phyloP scores from a whole-genome alignment of 2,888 invertebrate species.

The Synanthedon tipuliformis region DNA sequence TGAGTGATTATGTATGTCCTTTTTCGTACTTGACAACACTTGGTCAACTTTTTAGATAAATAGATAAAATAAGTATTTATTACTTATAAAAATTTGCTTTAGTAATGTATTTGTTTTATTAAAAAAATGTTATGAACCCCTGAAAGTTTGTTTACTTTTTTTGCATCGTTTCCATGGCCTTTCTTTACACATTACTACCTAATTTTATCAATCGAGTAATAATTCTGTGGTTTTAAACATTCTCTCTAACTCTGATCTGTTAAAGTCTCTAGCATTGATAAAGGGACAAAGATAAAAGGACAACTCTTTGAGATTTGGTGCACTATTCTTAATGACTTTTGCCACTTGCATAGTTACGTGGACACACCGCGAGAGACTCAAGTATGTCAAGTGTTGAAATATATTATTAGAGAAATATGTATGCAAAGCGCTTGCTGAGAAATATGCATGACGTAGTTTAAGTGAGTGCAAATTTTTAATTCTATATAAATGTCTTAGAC shows the following conservation, averaged over 20 bases:
- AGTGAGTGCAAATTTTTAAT: slow-evolving; percentile 58
- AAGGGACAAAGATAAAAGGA: slow-evolving; percentile 66
- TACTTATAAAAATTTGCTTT: no score
- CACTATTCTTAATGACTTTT: slow-evolving; percentile 56
- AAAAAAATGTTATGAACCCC: no score
- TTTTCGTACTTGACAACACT: no score
- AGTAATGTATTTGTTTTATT: no score
- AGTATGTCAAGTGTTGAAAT: slow-evolving; percentile 55
- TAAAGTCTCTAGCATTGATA: slow-evolving; percentile 55
- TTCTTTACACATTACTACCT: neutral
- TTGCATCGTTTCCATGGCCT: no score
- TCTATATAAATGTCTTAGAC: slow-evolving; percentile 53
- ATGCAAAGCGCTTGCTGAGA: slow-evolving; percentile 58
- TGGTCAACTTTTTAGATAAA: no score
- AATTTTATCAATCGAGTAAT: slow-evolving; percentile 46
- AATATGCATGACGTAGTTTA: slow-evolving; percentile 64
- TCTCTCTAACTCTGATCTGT: slow-evolving; percentile 56
- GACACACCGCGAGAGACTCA: slow-evolving; percentile 59
- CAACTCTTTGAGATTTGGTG: slow-evolving; percentile 58
- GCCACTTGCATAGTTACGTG: slow-evolving; percentile 65
- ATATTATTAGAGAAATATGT: slow-evolving; percentile 60
- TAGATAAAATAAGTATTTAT: no score
- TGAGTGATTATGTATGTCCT: no score
- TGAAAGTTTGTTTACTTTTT: no score
- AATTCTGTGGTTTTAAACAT: slow-evolving; percentile 64